Conservation (phyloP, 1,140 invertebrate genomes). For the Agrypnia vestita region DNA sequence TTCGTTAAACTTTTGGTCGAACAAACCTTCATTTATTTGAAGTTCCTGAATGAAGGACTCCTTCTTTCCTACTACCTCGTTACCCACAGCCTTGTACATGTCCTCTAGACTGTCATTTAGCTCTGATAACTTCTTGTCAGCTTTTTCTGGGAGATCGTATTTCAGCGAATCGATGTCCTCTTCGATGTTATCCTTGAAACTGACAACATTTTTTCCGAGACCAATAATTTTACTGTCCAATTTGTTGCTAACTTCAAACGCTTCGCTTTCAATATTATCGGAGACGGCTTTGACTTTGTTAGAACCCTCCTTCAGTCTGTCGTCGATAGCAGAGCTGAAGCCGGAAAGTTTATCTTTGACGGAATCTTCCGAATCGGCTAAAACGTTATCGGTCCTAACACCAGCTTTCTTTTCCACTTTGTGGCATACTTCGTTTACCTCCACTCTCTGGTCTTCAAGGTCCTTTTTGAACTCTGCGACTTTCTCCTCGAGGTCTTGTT, state of each 20-base stretch:
- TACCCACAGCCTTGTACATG: conserved; percentile 59
- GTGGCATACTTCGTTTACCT: conserved; percentile 64
- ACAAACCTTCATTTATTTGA: conserved; percentile 59
- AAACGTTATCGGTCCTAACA: conserved; percentile 38
- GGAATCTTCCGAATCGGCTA: conserved; percentile 38
- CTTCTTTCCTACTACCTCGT: conserved; percentile 61
- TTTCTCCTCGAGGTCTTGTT: conserved; percentile 57
- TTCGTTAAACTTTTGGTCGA: conserved; percentile 60
- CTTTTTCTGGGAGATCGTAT: conserved; percentile 56
- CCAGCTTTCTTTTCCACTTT: conserved; percentile 47
- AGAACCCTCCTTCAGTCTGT: conserved; percentile 30
- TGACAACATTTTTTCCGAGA: conserved; percentile 63
- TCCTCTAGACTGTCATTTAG: conserved; percentile 60
- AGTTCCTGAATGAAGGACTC: conserved; percentile 62
- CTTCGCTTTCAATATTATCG: conserved; percentile 26
- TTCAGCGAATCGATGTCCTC: conserved; percentile 50
- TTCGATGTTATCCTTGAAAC: conserved; percentile 62
- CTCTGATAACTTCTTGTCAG: conserved; percentile 42
- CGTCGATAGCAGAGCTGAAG: conserved; percentile 25
- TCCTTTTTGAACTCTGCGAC: conserved; percentile 37
- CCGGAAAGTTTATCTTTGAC: conserved; percentile 44
- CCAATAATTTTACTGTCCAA: conserved; percentile 51
- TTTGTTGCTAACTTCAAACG: conserved; percentile 12
- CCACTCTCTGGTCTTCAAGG: conserved; percentile 63
- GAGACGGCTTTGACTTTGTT: conserved; percentile 27